Evolutionary conservation across 2,797 vertebrate species (phyloP), one percentile per base, ranked within the genome.

Genomic region (Orientallactaga sibirica): DNA sequence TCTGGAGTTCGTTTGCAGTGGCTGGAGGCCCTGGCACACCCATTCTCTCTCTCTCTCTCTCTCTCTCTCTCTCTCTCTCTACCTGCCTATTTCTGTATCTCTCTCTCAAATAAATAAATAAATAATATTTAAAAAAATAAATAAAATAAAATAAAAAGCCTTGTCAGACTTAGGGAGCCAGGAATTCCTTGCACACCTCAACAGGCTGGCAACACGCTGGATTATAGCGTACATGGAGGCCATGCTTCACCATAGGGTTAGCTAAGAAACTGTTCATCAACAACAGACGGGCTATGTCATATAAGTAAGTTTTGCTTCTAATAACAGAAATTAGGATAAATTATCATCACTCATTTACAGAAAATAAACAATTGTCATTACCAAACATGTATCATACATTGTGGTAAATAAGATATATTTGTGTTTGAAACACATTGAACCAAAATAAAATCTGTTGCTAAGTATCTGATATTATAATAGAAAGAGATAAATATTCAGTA

Each of bases 161-260:
- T 94, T 90, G 76, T 94, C 73, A 58, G 0, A 0, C 68, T 88
- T 91, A 66, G 91, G 80, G 96, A 91, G 88, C 96, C 96, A 97
- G 87, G 86, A 48, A 90, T 94, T 93, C 0, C 94, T 96, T 94
- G 93, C 66, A 41, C 10, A 89, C 61, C 19, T 97, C 82, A 93
- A 73, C 76, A 86, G 75, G 91, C 97, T 97, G 97, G 89, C 96
- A 95, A 91, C 48, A 41, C 33, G 95, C 55, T 92, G 78, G 87
- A 78, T 96, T 90, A 71, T 37, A 90, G 0, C 5, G 91, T 94
- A 70, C 70, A 96, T 73, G 94, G 74, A 80, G 62, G 33, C 18
- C 86, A 18, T 66, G 73, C n/a, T 90, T 95, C 94, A 75, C 90
- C 94, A 90, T 95, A 90, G 92, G 81, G 88, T 96, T 61, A 52